phyloP scores from a whole-genome alignment of 2,113 vertebrate genomes.

The Dipodomys stephensi region DNA sequence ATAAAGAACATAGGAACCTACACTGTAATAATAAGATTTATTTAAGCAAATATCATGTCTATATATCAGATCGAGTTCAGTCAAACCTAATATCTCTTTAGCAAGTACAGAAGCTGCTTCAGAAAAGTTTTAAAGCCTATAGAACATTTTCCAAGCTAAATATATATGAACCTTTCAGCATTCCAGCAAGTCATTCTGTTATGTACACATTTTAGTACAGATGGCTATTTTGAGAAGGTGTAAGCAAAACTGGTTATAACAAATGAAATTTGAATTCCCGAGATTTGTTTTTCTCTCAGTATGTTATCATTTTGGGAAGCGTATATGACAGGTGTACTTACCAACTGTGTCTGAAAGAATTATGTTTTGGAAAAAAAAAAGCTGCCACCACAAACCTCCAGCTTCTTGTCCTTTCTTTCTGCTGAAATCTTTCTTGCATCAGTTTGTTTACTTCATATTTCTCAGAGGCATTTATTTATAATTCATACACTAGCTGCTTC shows the following conservation, averaged over 20 bases:
- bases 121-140: conserved; percentile 46
- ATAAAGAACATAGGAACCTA: not conserved
- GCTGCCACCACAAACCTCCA: conserved; percentile 15
- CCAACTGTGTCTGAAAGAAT: conserved; percentile 74
- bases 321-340: conserved; percentile 78
- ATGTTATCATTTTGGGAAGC: conserved; percentile 77
- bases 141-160: conserved; percentile 54
- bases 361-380: conserved; percentile 31
- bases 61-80: not conserved
- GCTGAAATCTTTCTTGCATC: conserved; percentile 60
- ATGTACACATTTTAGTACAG: conserved; percentile 72
- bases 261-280: conserved; percentile 74
- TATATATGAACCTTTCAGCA: conserved; percentile 44
- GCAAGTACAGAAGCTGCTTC: conserved; percentile 24
- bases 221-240: conserved; percentile 76
- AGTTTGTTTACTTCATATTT: conserved; percentile 65
- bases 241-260: conserved; percentile 80
- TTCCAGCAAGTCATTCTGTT: conserved; percentile 55
- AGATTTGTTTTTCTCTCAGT: conserved; percentile 76
- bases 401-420: conserved; percentile 11
- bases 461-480: conserved; percentile 55
- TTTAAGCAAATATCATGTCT: not conserved
- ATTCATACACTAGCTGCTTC: conserved; percentile 50
- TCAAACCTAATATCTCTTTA: not conserved
- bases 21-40: not conserved